Conservation (phyloP, 1,140 invertebrate genomes). For the Adelges cooleyi region DNA sequence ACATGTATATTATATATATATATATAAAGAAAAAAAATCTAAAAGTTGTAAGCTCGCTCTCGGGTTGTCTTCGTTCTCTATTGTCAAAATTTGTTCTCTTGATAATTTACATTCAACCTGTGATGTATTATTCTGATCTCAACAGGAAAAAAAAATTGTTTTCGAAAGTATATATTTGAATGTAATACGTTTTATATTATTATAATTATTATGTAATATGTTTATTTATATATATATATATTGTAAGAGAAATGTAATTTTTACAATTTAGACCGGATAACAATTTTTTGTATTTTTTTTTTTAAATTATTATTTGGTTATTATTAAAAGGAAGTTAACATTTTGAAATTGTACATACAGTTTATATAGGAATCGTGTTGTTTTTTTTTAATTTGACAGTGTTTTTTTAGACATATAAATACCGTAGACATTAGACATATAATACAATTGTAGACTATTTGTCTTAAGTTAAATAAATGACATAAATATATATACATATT, state of each 20-base stretch:
- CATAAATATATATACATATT: not conserved
- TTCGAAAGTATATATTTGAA: not conserved
- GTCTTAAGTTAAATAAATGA: constrained; percentile 10
- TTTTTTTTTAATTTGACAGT: constrained; percentile 6
- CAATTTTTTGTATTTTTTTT: not conserved
- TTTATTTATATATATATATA: not conserved
- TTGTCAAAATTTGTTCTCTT: not conserved
- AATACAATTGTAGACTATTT: constrained; percentile 1
- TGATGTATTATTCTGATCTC: constrained; percentile 27
- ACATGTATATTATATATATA: too few relatives aligned
- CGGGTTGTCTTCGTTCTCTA: not conserved
- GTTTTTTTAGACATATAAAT: not conserved
- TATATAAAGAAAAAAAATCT: too few relatives aligned
- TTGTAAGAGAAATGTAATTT: constrained; percentile 17
- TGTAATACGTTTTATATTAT: constrained; percentile 4
- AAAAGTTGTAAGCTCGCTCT: too few relatives aligned
- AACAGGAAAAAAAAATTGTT: not conserved
- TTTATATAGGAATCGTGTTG: not conserved
- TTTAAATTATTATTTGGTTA: not conserved
- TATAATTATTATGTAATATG: too few relatives aligned
- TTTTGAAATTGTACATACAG: constrained; percentile 13
- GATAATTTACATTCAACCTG: not conserved
- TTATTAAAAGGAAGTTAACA: not conserved
- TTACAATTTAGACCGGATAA: not conserved
- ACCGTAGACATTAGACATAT: constrained; percentile 7